Conservation (phyloP, 2,113 vertebrate species). For the Centropus bengalensis region DNA sequence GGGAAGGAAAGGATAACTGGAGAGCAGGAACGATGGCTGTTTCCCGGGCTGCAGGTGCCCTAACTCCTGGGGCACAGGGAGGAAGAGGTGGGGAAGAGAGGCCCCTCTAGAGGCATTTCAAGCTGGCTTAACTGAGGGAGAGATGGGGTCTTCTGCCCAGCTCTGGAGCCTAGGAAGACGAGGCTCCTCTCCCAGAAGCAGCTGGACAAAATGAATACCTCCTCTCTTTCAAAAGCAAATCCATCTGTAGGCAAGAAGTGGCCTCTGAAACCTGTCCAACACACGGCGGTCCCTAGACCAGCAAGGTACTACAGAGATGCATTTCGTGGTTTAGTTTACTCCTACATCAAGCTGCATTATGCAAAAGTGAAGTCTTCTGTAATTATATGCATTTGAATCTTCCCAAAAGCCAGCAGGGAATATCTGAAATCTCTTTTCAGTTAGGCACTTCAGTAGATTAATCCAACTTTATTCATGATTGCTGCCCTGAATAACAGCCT, state of each 20-base stretch:
- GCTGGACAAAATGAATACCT: background rate
- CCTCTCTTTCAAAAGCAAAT: background rate
- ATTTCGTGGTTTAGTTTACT: background rate
- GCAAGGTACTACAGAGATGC: background rate
- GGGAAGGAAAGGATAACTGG: background rate
- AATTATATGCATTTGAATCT: background rate
- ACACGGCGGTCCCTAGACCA: background rate
- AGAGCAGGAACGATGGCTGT: background rate
- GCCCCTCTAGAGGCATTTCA: background rate
- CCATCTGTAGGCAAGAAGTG: background rate
- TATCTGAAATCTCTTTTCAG: background rate
- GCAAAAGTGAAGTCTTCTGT: background rate
- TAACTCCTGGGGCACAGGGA: background rate
- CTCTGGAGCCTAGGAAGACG: fast-evolving
- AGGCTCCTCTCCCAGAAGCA: background rate
- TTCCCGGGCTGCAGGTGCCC: background rate
- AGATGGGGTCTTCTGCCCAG: background rate
- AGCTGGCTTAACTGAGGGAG: background rate
- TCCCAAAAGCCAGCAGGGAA: background rate
- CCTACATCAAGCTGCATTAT: background rate
- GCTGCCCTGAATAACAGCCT: background rate
- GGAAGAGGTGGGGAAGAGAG: background rate
- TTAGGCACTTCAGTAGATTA: background rate
- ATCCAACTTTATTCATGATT: background rate
- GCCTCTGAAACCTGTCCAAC: background rate